Percentiles rank a stretch among this genome's conserved stretches.
phyloP scores from a whole-genome alignment of 2,888 invertebrate genomes.

The Hydrotaea cyrtoneurina region DNA sequence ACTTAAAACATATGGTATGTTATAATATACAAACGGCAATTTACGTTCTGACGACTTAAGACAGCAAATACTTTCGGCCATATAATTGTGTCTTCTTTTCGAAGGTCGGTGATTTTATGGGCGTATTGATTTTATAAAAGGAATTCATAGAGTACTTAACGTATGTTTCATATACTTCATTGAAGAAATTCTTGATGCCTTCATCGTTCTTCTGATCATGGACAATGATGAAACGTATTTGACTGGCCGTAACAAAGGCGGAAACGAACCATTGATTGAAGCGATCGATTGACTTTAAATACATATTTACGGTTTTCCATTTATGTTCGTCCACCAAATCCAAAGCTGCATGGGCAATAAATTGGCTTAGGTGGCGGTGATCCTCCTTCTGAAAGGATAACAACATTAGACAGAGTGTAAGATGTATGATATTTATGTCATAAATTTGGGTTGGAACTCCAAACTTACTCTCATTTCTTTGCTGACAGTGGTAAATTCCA shows the following conservation, averaged over 20 bases:
- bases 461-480: slow-evolving; percentile 91
- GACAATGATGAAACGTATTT: slow-evolving; percentile 97
- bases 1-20: not conserved
- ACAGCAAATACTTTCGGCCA: slow-evolving; percentile 92
- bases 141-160: slow-evolving; percentile 98
- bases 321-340: slow-evolving; percentile 99
- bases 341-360: slow-evolving; percentile 98
- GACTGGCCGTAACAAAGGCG: slow-evolving; percentile 98
- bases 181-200: slow-evolving; percentile 98
- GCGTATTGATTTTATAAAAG: slow-evolving; percentile 96
- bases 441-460: too few relatives aligned
- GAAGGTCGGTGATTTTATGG: slow-evolving; percentile 95
- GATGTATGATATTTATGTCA: not conserved
- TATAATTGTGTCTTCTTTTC: slow-evolving; percentile 95
- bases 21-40: slow-evolving; percentile 16
- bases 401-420: not conserved
- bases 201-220: slow-evolving; percentile 99
- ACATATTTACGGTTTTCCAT: slow-evolving; percentile 97
- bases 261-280: slow-evolving; percentile 99
- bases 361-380: slow-evolving; percentile 97
- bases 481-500: slow-evolving; percentile 93
- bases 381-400: slow-evolving; percentile 91
- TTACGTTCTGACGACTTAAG: slow-evolving; percentile 77
- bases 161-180: slow-evolving; percentile 98
- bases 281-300: slow-evolving; percentile 97